phyloP scores from a whole-genome alignment of 2,113 vertebrate genomes.

The Seriola quinqueradiata region DNA sequence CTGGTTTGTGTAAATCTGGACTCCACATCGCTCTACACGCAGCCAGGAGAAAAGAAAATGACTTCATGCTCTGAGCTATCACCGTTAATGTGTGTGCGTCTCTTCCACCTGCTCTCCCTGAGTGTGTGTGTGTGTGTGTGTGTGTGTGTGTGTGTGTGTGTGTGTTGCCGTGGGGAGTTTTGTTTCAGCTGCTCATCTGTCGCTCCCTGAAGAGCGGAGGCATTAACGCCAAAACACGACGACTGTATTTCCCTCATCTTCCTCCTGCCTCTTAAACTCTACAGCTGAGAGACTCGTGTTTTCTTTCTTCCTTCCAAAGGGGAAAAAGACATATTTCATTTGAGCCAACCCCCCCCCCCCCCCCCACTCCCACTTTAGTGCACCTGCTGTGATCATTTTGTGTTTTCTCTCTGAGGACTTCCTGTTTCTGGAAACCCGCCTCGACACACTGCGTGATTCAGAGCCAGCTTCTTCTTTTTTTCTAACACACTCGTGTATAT shows the following conservation, averaged over 20 bases:
- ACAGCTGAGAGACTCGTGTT: background rate
- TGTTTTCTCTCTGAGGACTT: conserved; percentile 58
- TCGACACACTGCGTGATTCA: conserved; percentile 25
- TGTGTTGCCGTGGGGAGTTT: conserved; percentile 39
- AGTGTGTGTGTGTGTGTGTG: background rate
- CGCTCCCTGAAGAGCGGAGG: conserved; percentile 56
- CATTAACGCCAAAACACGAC: conserved; percentile 54
- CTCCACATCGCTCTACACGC: no score
- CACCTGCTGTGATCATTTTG: conserved; percentile 70
- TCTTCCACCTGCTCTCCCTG: conserved; percentile 17
- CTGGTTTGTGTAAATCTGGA: no score
- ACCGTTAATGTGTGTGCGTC: background rate
- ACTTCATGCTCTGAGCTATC: no score
- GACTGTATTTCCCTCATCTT: conserved; percentile 49
- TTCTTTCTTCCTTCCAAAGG: conserved; percentile 22
- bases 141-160: conserved; percentile 12
- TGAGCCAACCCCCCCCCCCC: conserved; percentile 27
- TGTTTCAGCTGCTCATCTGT: conserved; percentile 52
- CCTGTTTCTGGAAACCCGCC: conserved; percentile 53
- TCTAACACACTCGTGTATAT: conserved; percentile 3
- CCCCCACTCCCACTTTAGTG: conserved; percentile 43
- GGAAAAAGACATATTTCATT: conserved; percentile 60
- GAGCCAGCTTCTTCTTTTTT: conserved; percentile 2
- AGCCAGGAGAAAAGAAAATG: background rate
- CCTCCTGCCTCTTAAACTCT: conserved; percentile 40